Evolutionary conservation across 2,113 vertebrate species (phyloP).

Genomic region (Tetrax tetrax): DNA sequence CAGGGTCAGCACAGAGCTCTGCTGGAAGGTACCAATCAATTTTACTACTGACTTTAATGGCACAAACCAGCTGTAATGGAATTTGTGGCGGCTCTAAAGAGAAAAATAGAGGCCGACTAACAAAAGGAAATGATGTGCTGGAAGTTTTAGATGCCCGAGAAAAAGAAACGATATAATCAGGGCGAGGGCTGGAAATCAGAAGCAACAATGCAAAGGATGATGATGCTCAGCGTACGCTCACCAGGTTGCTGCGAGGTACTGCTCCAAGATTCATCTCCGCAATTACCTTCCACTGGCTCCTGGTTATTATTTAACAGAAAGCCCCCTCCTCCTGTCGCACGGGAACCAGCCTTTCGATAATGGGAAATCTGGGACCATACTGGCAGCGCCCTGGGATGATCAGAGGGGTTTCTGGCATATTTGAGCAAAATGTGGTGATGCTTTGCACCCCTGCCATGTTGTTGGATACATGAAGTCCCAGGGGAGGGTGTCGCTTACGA

Average conservation of each 20-base stretch:
- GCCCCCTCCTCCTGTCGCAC: neutral
- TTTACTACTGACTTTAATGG: conserved; percentile 32
- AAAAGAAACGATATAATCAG: neutral
- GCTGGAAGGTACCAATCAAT: conserved; percentile 40
- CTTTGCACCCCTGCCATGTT: neutral
- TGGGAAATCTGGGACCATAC: rapidly evolving
- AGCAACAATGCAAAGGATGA: neutral
- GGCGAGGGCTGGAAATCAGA: neutral
- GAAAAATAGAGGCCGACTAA: conserved; percentile 10
- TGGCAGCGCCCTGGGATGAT: neutral
- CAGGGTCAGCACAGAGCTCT: conserved; percentile 2
- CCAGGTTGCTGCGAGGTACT: neutral
- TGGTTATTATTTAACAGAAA: neutral
- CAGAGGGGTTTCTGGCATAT: neutral
- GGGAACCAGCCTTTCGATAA: neutral
- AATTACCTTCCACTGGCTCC: neutral
- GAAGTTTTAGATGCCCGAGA: neutral
- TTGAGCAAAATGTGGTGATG: neutral
- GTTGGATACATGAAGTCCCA: neutral
- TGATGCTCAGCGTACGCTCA: neutral
- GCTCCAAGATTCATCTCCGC: neutral
- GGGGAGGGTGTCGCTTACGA: neutral
- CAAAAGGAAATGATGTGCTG: conserved; percentile 8
- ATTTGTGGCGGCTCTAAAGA: neutral
- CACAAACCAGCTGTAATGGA: conserved; percentile 26